phyloP scores from a whole-genome alignment of 2,888 invertebrate genomes.

The Phengaris arion region DNA sequence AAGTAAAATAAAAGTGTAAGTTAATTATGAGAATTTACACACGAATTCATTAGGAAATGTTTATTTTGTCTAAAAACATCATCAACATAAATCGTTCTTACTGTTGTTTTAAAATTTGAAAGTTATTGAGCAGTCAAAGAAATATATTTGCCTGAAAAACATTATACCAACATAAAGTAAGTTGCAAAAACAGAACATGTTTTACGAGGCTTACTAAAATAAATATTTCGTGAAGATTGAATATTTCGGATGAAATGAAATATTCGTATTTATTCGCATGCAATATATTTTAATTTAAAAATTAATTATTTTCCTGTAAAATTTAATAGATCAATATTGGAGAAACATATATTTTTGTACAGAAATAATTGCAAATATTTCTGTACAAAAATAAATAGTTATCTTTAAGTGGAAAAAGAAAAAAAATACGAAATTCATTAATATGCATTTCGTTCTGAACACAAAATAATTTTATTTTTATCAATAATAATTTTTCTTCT shows the following conservation, averaged over 20 bases:
- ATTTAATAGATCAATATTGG: not conserved
- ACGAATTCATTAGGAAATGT: too few species aligned
- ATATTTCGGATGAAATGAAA: not conserved
- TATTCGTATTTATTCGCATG: not conserved
- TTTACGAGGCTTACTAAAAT: not conserved
- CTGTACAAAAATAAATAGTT: too few species aligned
- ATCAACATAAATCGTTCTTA: not conserved
- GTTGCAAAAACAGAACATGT: not conserved
- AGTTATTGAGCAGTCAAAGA: not conserved
- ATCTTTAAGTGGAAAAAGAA: too few species aligned
- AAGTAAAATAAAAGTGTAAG: too few species aligned
- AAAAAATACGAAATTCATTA: too few species aligned
- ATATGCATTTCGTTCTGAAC: too few species aligned
- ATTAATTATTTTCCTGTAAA: conserved; percentile 3
- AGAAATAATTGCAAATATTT: not conserved
- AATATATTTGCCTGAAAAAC: not conserved
- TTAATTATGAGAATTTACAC: too few species aligned
- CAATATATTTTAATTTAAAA: conserved; percentile 4
- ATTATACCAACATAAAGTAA: not conserved
- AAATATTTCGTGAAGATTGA: conserved; percentile 6
- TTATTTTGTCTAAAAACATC: too few species aligned
- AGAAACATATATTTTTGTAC: not conserved
- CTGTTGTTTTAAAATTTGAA: not conserved
- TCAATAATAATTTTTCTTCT: too few species aligned
- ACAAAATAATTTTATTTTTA: too few species aligned